Evolutionary conservation across 2,888 invertebrate species (phyloP).

Genomic region (Patella caerulea): DNA sequence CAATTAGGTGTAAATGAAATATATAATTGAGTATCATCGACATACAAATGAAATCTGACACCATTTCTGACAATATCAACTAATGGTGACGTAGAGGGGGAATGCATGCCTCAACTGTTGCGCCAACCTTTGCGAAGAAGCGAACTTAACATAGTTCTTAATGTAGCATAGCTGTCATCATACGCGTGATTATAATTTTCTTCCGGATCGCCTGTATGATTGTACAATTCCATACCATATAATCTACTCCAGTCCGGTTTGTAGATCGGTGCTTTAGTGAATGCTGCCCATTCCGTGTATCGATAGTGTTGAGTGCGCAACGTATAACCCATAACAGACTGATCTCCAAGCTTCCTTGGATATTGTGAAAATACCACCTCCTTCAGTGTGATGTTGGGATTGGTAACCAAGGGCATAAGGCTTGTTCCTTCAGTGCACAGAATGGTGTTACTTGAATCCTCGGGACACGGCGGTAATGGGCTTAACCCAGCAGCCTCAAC

Average conservation of each 20-base stretch:
- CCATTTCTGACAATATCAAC: too few species aligned
- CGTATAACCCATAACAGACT: slow-evolving; percentile 48
- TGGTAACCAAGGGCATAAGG: slow-evolving; percentile 38
- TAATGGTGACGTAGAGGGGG: too few species aligned
- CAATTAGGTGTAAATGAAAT: too few species aligned
- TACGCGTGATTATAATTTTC: slow-evolving; percentile 81
- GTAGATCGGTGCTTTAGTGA: slow-evolving; percentile 71
- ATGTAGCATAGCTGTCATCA: slow-evolving; percentile 65
- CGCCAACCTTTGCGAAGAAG: slow-evolving; percentile 52
- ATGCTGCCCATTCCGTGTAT: slow-evolving; percentile 32
- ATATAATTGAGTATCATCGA: too few species aligned
- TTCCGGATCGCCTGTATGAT: slow-evolving; percentile 79
- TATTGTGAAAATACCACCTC: slow-evolving; percentile 41
- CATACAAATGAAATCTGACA: too few species aligned
- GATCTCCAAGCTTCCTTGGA: slow-evolving; percentile 31
- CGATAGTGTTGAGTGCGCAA: slow-evolving; percentile 33
- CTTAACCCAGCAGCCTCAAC: slow-evolving; percentile 48
- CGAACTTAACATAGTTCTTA: slow-evolving; percentile 33
- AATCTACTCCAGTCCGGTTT: slow-evolving; percentile 85
- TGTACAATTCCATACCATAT: slow-evolving; percentile 82
- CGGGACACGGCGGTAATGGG: slow-evolving; percentile 37
- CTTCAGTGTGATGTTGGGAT: slow-evolving; percentile 31
- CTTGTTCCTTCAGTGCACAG: slow-evolving; percentile 47
- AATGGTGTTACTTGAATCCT: slow-evolving; percentile 31
- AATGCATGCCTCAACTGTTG: neutral